Base-by-base conservation (phyloP, 2,797 vertebrate species). In the Clarias pachynema region DNA sequence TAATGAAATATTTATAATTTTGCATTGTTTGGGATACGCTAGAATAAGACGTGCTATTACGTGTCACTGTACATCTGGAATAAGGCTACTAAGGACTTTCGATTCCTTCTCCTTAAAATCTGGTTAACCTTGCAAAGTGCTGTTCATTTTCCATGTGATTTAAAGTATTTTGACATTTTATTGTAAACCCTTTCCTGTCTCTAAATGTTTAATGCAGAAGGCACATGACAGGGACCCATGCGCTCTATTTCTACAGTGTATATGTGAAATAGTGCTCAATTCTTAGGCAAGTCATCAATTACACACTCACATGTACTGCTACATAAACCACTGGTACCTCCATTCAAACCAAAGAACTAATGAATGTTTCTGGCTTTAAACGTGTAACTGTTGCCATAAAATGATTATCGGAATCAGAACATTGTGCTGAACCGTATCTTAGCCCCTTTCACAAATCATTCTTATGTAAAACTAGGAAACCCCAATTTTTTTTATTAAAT, bases 181-280 rank as follows among this genome's bases (percentile, higher is more conserved):
- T 49, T 66, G 74, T 87, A 78, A 84, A 89, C 86, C 53, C 56
- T 75, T 85, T 40, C 63, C 24, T 78, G 37, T 84, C 12, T 84
- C 34, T 79, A 62, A 70, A 82, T 53, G 79, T 16, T 66, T 79
- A 84, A 73, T 53, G 70, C 80, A 85, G 90, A 94, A 95, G 95
- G 94, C 94, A 95, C 95, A 77, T 87, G 82, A 91, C 60, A 89
- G 89, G 86, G 91, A 90, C 91, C 89, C 87, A 89, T 90, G 88
- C 84, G 89, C 82, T 91, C 89, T 85, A 56, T 80, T 79, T 74
- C 57, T 40, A 62, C 31, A 79, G 9, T 24, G 8, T 75, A 75
- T 57, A 22, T 4, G 29, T 34, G 16, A 79, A 73, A 87, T 29
- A 60, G 20, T 79, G 40, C 18, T 79, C 69, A 70, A 8, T 56